Evolutionary conservation across 2,888 invertebrate genomes (phyloP).

Genomic region (Eupithecia exiguata): DNA sequence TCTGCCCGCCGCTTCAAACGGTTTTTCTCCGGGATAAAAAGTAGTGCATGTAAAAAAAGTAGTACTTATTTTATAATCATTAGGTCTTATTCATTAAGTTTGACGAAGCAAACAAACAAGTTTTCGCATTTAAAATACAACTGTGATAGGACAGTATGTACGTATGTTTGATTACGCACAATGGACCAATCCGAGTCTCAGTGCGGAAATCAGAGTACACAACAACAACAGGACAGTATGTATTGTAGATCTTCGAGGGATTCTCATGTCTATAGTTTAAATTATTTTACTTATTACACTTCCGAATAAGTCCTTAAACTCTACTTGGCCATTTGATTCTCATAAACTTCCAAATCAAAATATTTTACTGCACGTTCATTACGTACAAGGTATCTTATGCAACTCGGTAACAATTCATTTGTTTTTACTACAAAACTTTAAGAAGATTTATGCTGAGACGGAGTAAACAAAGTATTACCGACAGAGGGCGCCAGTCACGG

Average conservation of each 20-base stretch:
- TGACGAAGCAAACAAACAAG: neutral
- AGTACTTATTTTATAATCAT: too few relatives aligned
- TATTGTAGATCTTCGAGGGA: neutral
- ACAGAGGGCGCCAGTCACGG: conserved; percentile 50
- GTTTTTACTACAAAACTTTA: conserved; percentile 35
- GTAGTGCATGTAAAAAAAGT: too few relatives aligned
- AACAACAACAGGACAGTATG: too few relatives aligned
- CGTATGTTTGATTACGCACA: too few relatives aligned
- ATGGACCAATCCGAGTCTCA: too few relatives aligned
- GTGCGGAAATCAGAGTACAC: too few relatives aligned
- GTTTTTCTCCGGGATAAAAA: neutral
- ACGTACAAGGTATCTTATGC: neutral
- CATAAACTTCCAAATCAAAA: neutral
- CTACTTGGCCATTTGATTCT: neutral
- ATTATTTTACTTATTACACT: neutral
- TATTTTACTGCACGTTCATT: neutral
- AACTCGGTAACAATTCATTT: neutral
- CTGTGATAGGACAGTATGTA: neutral
- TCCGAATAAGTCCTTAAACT: neutral
- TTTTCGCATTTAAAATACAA: neutral
- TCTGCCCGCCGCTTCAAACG: neutral
- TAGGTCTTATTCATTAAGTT: neutral
- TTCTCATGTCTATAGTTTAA: neutral
- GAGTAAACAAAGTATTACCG: conserved; percentile 46
- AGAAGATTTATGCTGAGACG: conserved; percentile 37